Evolutionary conservation across 2,888 invertebrate species (phyloP).

Genomic region (Caradrina clavipalpis): DNA sequence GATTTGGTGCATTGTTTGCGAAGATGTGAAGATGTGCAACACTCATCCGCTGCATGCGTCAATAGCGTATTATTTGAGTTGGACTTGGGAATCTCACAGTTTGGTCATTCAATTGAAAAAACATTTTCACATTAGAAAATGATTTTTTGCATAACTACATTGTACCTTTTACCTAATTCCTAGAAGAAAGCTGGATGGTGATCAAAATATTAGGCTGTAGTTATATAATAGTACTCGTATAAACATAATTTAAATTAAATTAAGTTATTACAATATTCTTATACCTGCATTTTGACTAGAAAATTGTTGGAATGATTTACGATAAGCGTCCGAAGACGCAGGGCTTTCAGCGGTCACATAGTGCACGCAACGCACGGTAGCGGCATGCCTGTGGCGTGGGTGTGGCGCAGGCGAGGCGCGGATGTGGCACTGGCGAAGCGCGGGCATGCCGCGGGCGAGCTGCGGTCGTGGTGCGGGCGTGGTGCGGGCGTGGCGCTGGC

Average conservation of each 20-base stretch:
- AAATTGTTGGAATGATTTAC: constrained; percentile 61
- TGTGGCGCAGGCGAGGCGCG: neutral
- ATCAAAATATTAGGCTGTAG: neutral
- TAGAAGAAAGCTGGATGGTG: neutral
- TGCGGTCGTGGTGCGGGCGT: neutral
- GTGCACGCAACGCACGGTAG: neutral
- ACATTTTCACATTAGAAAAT: too few relatives aligned
- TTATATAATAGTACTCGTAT: too few relatives aligned
- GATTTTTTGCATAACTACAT: too few relatives aligned
- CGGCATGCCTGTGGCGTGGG: neutral
- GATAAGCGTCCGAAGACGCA: constrained; percentile 12
- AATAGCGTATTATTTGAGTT: too few relatives aligned
- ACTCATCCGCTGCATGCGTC: too few relatives aligned
- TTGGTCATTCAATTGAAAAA: too few relatives aligned
- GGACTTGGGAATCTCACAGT: too few relatives aligned
- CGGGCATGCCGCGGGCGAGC: neutral
- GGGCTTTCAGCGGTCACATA: neutral
- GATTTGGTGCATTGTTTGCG: too few relatives aligned
- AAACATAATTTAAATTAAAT: constrained; percentile 19
- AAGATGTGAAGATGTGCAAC: too few relatives aligned
- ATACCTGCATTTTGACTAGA: constrained; percentile 65
- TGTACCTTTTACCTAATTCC: too few relatives aligned
- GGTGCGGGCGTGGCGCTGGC: neutral
- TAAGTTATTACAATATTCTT: constrained; percentile 23
- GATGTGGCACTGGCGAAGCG: too few relatives aligned